A percentile compares a stretch with the other conserved stretches of the same genome.
Conservation (phyloP, 2,797 vertebrate genomes). For the Lates japonicus region DNA sequence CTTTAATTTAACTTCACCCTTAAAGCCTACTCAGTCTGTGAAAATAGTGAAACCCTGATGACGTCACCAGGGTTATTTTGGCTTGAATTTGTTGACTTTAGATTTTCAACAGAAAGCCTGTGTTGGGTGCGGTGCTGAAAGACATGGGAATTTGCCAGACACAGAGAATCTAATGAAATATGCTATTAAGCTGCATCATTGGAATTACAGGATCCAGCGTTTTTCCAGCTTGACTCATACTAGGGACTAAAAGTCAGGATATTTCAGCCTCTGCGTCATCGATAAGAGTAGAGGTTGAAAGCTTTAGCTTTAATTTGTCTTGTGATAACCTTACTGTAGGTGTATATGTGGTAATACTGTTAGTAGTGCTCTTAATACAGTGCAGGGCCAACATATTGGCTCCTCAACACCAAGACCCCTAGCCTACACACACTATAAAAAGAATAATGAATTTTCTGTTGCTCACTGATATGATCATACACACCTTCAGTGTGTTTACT, state of each 20-base stretch:
- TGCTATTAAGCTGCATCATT: neutral
- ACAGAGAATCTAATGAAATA: neutral
- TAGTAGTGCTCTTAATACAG: conserved; percentile 27
- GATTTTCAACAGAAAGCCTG: neutral
- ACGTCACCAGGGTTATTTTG: too few relatives aligned
- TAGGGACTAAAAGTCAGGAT: neutral
- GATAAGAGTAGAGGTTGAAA: neutral
- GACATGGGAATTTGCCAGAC: neutral
- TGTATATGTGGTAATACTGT: neutral
- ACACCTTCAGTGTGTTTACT: conserved; percentile 9
- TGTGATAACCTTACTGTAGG: neutral
- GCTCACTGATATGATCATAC: conserved; percentile 38
- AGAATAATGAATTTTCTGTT: conserved; percentile 43
- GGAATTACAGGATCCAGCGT: neutral
- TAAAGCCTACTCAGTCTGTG: neutral
- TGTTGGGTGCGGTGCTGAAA: too few relatives aligned
- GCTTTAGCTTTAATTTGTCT: neutral
- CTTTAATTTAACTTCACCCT: neutral
- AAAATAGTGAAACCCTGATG: neutral
- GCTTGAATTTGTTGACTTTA: too few relatives aligned
- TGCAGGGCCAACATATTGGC: neutral
- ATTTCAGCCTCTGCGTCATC: too few relatives aligned
- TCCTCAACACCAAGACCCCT: conserved; percentile 10
- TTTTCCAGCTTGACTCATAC: neutral
- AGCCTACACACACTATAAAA: conserved; percentile 21